Evolutionary conservation across 2,113 vertebrate species (phyloP).

Genomic region (Gymnobelideus leadbeateri): DNA sequence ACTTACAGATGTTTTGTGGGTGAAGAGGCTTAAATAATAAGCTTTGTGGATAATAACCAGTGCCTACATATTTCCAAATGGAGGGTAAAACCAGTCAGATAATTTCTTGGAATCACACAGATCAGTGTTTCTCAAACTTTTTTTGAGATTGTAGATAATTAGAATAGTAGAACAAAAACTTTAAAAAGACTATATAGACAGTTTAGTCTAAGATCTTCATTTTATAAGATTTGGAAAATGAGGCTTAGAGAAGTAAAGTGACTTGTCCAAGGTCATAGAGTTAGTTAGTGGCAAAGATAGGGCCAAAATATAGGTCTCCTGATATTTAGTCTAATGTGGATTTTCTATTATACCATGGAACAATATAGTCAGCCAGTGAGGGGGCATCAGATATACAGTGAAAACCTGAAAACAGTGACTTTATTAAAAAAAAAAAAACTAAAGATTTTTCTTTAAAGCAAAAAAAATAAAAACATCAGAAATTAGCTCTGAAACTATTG

Average conservation of each 20-base stretch:
- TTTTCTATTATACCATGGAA: neutral
- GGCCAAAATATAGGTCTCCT: neutral
- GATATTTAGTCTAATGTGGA: neutral
- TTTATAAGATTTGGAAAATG: neutral
- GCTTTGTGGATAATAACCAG: neutral
- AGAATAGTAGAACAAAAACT: neutral
- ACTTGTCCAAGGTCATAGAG: neutral
- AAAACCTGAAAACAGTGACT: neutral
- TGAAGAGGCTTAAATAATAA: neutral
- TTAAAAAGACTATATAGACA: neutral
- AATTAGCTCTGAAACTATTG: neutral
- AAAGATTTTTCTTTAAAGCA: neutral
- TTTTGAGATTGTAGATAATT: neutral
- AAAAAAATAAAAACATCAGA: too few species aligned
- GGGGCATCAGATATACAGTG: neutral
- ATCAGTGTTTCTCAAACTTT: neutral
- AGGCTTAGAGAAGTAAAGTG: neutral
- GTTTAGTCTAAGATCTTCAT: neutral
- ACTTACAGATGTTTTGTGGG: neutral
- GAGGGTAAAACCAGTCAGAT: neutral
- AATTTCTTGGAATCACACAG: neutral
- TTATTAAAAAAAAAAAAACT: neutral
- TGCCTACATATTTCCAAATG: neutral
- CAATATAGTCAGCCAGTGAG: neutral
- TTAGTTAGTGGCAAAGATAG: neutral